A percentile compares a stretch with the other conserved stretches of the same genome.
Evolutionary conservation across 1,140 invertebrate species (phyloP).

Genomic region (Danaus plexippus): DNA sequence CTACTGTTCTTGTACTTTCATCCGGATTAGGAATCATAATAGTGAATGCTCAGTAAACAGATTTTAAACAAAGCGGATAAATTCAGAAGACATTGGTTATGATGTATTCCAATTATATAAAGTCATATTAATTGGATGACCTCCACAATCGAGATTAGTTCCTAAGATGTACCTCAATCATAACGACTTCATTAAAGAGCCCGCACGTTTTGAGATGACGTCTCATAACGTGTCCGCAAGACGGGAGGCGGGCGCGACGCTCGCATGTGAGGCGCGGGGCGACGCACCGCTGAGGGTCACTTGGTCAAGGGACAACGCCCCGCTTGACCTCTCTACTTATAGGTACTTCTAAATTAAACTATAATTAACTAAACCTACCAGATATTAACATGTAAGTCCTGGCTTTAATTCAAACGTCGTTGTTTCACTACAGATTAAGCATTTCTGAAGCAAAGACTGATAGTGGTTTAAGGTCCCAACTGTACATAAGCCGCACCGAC

Average conservation of each 20-base stretch:
- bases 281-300: conserved; percentile 87
- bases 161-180: no score
- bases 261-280: conserved; percentile 89
- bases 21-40: no score
- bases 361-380: no score
- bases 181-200: conserved; percentile 72
- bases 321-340: conserved; percentile 79
- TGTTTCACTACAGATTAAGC: conserved; percentile 67
- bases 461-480: conserved; percentile 79
- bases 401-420: not conserved
- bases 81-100: no score
- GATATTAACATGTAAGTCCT: no score
- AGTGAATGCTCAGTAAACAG: no score
- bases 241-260: conserved; percentile 77
- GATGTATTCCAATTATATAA: no score
- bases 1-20: no score
- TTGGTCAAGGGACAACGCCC: conserved; percentile 81
- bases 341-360: conserved; percentile 50
- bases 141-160: no score
- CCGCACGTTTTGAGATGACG: conserved; percentile 83
- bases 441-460: conserved; percentile 82
- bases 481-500: conserved; percentile 79
- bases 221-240: conserved; percentile 80
- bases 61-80: no score
- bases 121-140: no score